These are phyloP conservation scores for Girardia tigrina DNA, from an alignment of 2,888 invertebrate species.

Conservation along the genomic window DNA sequence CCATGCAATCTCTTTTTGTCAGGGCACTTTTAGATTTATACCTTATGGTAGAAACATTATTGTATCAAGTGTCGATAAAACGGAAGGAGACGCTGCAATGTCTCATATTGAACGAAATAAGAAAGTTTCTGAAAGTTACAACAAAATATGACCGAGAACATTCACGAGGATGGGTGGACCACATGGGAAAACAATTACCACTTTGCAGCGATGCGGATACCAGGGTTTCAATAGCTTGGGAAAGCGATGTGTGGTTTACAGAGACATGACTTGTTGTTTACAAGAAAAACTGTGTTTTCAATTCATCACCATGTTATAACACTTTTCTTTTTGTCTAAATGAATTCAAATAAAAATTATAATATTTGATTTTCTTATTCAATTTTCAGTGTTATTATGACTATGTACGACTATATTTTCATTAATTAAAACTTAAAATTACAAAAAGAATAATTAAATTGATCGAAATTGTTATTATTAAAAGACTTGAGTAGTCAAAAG, in stretches of 20 bases:
- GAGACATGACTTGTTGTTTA: neutral
- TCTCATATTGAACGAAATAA: neutral
- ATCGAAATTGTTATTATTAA: no score
- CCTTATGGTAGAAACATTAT: constrained; percentile 21
- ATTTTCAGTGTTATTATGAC: no score
- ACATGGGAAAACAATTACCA: neutral
- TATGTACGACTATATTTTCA: no score
- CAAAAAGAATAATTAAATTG: no score
- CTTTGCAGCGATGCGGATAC: neutral
- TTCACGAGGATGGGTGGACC: neutral
- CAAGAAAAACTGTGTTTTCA: neutral
- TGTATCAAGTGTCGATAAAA: neutral
- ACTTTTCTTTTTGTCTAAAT: neutral
- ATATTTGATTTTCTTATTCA: no score
- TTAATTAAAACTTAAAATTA: no score
- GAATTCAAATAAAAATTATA: no score
- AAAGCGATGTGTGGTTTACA: neutral
- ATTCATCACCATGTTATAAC: neutral
- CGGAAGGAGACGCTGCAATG: neutral
- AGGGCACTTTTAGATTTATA: constrained; percentile 1
- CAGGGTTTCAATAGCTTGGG: neutral
- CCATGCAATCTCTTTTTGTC: constrained; percentile 6
- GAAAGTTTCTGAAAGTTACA: neutral
- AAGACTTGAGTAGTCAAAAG: no score
- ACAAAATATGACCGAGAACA: neutral